A percentile compares a stretch with the other conserved stretches of the same genome.
Conservation (phyloP, 2,888 invertebrate genomes). For the Siphlonurus alternatus region DNA sequence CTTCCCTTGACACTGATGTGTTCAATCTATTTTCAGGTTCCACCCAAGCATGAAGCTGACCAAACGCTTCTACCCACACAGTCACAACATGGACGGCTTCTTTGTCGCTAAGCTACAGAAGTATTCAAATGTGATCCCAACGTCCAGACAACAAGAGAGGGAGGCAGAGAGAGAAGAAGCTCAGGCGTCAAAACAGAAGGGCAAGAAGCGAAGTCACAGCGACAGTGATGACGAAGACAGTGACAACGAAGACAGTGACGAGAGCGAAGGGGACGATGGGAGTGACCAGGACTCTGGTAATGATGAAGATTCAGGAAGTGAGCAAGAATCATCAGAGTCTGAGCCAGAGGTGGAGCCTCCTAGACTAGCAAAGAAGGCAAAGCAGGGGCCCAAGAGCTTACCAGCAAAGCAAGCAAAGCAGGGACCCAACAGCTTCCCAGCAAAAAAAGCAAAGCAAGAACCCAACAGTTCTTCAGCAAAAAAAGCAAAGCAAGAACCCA, state of each 20-base stretch:
- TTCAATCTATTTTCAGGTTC: slow-evolving; percentile 36
- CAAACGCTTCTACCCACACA: slow-evolving; percentile 89
- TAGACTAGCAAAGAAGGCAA: no score
- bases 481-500: no score
- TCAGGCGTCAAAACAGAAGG: not conserved
- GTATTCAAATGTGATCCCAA: slow-evolving; percentile 60
- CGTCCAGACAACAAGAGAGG: slow-evolving; percentile 13
- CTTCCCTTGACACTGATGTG: not conserved
- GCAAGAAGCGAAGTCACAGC: not conserved
- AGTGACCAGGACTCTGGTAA: not conserved
- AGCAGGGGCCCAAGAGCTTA: no score
- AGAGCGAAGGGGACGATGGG: not conserved
- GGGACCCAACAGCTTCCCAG: no score
- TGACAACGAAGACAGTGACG: not conserved
- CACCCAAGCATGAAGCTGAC: slow-evolving; percentile 81
- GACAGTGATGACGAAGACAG: not conserved
- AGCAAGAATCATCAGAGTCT: not conserved
- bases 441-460: no score
- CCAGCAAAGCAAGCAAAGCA: no score
- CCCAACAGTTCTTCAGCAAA: no score
- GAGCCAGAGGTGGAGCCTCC: no score
- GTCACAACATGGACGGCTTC: slow-evolving; percentile 98
- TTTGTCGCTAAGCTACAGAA: slow-evolving; percentile 97
- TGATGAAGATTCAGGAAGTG: no score
- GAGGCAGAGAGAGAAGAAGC: slow-evolving; percentile 8